These are phyloP conservation scores for Ophioninae sp. DNA, from an alignment of 2,888 invertebrate genomes.

Conservation along the genomic window DNA sequence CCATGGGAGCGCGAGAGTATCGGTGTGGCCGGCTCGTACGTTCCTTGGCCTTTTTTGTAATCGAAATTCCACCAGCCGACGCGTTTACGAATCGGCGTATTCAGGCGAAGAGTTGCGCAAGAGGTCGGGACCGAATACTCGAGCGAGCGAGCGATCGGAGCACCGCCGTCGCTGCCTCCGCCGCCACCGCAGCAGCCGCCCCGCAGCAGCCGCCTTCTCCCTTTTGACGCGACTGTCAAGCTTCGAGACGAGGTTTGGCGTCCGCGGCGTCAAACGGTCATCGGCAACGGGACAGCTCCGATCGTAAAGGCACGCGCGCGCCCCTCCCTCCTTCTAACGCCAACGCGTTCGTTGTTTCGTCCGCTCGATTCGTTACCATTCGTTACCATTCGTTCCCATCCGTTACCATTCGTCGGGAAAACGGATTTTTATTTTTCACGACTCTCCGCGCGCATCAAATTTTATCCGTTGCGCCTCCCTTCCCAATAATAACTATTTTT, in stretches of 20 bases:
- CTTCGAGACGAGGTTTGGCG: slow-evolving; percentile 6
- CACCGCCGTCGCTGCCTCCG: not conserved
- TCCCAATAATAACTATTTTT: too few relatives aligned
- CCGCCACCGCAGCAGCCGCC: too few relatives aligned
- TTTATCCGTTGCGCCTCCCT: too few relatives aligned
- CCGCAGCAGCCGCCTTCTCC: slow-evolving; percentile 13
- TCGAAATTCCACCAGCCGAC: not conserved
- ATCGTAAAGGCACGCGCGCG: not conserved
- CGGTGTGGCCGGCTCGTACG: not conserved
- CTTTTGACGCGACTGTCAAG: not conserved
- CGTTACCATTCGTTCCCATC: too few relatives aligned
- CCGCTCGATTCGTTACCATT: not conserved
- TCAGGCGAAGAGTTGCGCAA: not conserved
- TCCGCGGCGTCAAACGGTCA: not conserved
- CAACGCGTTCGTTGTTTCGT: not conserved
- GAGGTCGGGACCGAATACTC: not conserved
- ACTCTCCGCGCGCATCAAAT: too few relatives aligned
- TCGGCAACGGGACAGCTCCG: slow-evolving; percentile 1
- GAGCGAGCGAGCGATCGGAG: not conserved
- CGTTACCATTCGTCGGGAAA: too few relatives aligned
- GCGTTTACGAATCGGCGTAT: not conserved
- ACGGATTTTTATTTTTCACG: too few relatives aligned
- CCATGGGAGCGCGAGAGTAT: not conserved
- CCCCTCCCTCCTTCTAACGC: not conserved
- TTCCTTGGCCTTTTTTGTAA: not conserved